Base-by-base conservation (phyloP, 2,888 invertebrate genomes). In the Rhimphoctona megacephalus region DNA sequence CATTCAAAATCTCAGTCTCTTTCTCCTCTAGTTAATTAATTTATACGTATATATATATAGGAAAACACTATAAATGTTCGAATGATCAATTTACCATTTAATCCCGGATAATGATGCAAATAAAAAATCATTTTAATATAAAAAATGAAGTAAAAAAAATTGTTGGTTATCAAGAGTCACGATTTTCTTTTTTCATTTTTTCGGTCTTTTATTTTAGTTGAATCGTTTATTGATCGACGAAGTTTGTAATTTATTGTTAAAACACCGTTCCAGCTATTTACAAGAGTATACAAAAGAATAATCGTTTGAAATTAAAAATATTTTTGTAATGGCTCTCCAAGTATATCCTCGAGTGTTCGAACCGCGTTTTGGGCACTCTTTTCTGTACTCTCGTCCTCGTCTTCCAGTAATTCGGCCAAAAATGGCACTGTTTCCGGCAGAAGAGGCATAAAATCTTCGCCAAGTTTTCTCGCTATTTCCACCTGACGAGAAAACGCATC, bases 341-440 rank as follows among this genome's bases (percentile, higher is more conserved):
- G 95, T 90, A 98, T 97, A 84, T 96, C 96, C 93, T 99, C 99
- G 89, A 99, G 95, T 90, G 98, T 97, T 87, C 97, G 96, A 5
- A 99, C 96, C 4, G 98, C 97, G 88, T 96, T 96, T 90, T 97
- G 97, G 2, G 98, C 97, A 66, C 96, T 96, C 64, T 96, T 95
- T 93, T 98, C 98, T 52, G 98, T 98, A 49, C 95, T 96, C 88
- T 97, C 96, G 88, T 97, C 97, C 88, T 98, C 98, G 92, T 98
- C 99, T 95, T 99, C 99, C 90, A 99, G 95, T 22, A 99, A 95
- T 93, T 99, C 99, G 0, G 98, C 98, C 52, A 99, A 95, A 95
- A 99, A 99, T 0, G 99, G 99, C 86, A 99, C 97, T 6, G 98
- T 98, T 93, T 99, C 99, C 0, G 99, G 98, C 76, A 99, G 94